Conservation (phyloP, 2,113 vertebrate species). For the Vanacampus margaritifer region DNA sequence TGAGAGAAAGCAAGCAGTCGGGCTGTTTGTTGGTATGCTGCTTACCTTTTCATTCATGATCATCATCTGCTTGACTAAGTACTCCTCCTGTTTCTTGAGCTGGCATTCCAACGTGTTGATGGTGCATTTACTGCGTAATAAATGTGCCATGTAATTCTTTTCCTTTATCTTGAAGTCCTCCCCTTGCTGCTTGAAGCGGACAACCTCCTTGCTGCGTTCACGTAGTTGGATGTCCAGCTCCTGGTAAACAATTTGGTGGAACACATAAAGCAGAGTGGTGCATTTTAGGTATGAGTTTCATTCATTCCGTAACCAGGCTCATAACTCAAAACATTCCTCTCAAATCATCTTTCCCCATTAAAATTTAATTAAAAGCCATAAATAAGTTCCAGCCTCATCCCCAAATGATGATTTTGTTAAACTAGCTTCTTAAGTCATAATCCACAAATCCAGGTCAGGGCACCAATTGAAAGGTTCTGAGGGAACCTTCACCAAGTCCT, state of each 20-base stretch:
- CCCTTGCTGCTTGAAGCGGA: constrained; percentile 74
- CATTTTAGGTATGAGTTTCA: too few species aligned
- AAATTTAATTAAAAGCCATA: too few species aligned
- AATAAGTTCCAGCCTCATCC: too few species aligned
- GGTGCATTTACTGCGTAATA: constrained; percentile 70
- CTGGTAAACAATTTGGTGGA: constrained; percentile 55
- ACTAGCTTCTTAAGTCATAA: too few species aligned
- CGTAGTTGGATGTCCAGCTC: constrained; percentile 77
- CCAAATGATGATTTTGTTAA: too few species aligned
- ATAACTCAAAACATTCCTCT: background rate
- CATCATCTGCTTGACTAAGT: constrained; percentile 77
- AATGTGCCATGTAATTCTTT: constrained; percentile 70
- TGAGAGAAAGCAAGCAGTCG: background rate
- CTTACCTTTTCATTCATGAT: constrained; percentile 79
- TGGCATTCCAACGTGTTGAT: constrained; percentile 71
- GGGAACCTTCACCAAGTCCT: too few species aligned
- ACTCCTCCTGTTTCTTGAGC: constrained; percentile 76
- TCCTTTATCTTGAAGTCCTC: constrained; percentile 70
- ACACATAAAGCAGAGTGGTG: background rate
- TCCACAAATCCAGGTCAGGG: too few species aligned
- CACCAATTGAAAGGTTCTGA: too few species aligned
- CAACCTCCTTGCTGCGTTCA: constrained; percentile 72
- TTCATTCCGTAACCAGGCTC: too few species aligned
- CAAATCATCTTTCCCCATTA: background rate
- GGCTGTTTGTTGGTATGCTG: background rate